A percentile compares a stretch with the other conserved stretches of the same genome.
phyloP scores from a whole-genome alignment of 35 echinoderm and acorn worm genomes.

The Antedon bifida region DNA sequence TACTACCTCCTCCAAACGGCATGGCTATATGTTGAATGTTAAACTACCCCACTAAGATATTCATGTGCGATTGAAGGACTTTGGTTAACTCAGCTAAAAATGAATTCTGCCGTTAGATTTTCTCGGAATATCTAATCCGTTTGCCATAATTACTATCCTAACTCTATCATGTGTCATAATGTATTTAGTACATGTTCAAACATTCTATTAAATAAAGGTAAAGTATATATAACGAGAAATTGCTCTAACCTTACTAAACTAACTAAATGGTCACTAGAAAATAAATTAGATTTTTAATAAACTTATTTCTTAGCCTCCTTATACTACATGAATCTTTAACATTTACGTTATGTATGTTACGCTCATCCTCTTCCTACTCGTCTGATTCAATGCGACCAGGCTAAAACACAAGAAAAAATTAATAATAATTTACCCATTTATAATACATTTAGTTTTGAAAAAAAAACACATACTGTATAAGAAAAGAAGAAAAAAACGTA shows the following conservation, averaged over 20 bases:
- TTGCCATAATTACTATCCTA: not conserved
- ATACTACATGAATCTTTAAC: not conserved
- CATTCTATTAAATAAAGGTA: not conserved
- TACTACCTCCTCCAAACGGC: not conserved
- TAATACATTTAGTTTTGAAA: not conserved
- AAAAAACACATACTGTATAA: not conserved
- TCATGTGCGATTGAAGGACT: not conserved
- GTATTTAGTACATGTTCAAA: not conserved
- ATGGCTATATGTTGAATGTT: not conserved
- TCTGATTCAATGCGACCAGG: not conserved
- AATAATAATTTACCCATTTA: not conserved
- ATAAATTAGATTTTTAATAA: not conserved
- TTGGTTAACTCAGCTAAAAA: not conserved
- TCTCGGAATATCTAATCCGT: not conserved
- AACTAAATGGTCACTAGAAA: not conserved
- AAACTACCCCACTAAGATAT: not conserved
- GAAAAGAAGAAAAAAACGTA: not conserved
- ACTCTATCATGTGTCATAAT: not conserved
- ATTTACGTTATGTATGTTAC: not conserved
- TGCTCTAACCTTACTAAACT: not conserved
- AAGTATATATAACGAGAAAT: not conserved
- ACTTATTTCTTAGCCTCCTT: not conserved
- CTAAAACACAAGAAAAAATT: not conserved
- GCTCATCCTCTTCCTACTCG: not conserved
- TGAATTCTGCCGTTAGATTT: not conserved